Evolutionary conservation across 2,113 vertebrate genomes (phyloP).

Genomic region (Ptilorrhoa leucosticta): DNA sequence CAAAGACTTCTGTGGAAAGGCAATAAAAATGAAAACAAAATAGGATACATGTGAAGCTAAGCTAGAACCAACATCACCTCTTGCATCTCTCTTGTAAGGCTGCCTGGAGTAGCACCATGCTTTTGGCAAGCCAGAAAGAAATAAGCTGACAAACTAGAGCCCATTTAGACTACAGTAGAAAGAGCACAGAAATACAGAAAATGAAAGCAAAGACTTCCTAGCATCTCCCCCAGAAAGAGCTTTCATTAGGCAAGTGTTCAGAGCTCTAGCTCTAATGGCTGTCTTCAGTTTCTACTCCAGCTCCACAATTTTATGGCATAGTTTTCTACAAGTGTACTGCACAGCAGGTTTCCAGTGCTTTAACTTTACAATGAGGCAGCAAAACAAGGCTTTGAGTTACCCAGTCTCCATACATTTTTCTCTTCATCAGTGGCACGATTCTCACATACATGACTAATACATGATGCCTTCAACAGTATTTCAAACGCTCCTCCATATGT

Average conservation of each 20-base stretch:
- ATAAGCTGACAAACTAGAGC: not conserved
- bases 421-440: not conserved
- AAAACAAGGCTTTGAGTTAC: not conserved
- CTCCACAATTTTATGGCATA: not conserved
- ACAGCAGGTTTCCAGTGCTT: not conserved
- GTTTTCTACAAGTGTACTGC: not conserved
- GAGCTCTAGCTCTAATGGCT: not conserved
- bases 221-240: not conserved
- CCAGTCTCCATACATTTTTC: not conserved
- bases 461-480: not conserved
- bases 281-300: not conserved
- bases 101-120: not conserved
- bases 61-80: not conserved
- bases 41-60: not conserved
- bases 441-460: not conserved
- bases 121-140: not conserved
- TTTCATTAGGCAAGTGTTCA: not conserved
- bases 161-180: not conserved
- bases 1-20: not conserved
- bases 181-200: not conserved
- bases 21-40: not conserved
- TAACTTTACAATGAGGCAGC: not conserved
- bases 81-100: not conserved
- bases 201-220: not conserved
- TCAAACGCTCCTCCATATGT: not conserved